phyloP scores from a whole-genome alignment of 92 coral and sea anemone genomes.

The Porites cylindrica region DNA sequence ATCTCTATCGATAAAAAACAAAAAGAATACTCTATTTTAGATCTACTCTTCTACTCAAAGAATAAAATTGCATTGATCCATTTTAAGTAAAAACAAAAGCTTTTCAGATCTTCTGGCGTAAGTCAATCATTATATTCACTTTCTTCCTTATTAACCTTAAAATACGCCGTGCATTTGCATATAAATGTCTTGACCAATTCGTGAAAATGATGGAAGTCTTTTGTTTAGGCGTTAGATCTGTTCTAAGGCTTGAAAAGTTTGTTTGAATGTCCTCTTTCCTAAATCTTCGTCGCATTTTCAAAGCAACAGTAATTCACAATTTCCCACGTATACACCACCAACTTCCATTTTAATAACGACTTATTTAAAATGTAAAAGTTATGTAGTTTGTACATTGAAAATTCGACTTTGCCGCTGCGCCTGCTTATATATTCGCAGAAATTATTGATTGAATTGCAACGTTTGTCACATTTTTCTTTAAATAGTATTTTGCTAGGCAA shows the following conservation, averaged over 20 bases:
- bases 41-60: conserved; percentile 11
- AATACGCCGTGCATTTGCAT: conserved; percentile 26
- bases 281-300: background rate
- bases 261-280: conserved; percentile 13
- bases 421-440: too few species aligned
- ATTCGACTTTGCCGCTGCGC: too few species aligned
- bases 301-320: background rate
- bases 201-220: background rate
- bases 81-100: background rate
- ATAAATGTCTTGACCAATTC: conserved; percentile 9
- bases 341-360: background rate
- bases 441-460: too few species aligned
- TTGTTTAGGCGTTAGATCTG: conserved; percentile 27
- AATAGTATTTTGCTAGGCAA: too few species aligned
- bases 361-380: too few species aligned
- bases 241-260: background rate
- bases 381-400: too few species aligned
- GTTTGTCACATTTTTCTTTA: too few species aligned
- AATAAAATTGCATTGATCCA: background rate
- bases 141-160: background rate
- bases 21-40: conserved; percentile 1
- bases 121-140: background rate
- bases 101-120: background rate
- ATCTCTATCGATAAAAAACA: conserved; percentile 12
- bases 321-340: background rate